These are phyloP conservation scores for Ursus arctos DNA, from an alignment of 2,113 vertebrate species.

Conservation along the genomic window DNA sequence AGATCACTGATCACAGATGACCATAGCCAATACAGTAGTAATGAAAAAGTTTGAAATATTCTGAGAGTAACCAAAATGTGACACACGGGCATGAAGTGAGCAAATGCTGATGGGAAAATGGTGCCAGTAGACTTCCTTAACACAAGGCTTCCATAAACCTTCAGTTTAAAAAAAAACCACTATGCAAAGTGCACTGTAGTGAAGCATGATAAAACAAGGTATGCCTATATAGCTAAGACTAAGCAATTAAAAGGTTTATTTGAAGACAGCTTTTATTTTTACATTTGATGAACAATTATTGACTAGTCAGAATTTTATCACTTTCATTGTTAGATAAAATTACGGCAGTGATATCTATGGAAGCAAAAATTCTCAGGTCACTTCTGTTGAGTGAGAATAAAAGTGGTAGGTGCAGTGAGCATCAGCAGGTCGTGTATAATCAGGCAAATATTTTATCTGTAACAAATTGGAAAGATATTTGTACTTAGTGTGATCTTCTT, in stretches of 20 bases:
- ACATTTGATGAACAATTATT: slow-evolving; percentile 54
- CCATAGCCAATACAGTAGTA: not conserved
- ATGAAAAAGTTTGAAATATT: not conserved
- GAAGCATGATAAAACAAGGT: not conserved
- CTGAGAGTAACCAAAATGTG: not conserved
- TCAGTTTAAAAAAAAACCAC: not conserved
- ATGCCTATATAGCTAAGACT: not conserved
- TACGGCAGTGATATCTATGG: not conserved
- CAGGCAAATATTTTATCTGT: not conserved
- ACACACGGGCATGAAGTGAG: not conserved
- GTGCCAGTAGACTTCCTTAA: not conserved
- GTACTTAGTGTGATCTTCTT: slow-evolving; percentile 44
- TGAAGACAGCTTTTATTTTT: slow-evolving; percentile 34
- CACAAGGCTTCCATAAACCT: not conserved
- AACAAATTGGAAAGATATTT: not conserved
- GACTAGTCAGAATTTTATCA: slow-evolving; percentile 30
- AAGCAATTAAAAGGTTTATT: slow-evolving; percentile 45
- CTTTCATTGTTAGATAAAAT: slow-evolving; percentile 61
- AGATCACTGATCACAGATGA: not conserved
- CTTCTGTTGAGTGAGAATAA: slow-evolving; percentile 39
- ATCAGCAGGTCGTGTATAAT: not conserved
- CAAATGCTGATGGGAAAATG: not conserved
- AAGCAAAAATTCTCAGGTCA: slow-evolving; percentile 20
- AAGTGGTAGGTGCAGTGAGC: not conserved
- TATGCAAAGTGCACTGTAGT: not conserved